Conservation (phyloP, 2,113 vertebrate genomes). For the Aspidoscelis tigris region DNA sequence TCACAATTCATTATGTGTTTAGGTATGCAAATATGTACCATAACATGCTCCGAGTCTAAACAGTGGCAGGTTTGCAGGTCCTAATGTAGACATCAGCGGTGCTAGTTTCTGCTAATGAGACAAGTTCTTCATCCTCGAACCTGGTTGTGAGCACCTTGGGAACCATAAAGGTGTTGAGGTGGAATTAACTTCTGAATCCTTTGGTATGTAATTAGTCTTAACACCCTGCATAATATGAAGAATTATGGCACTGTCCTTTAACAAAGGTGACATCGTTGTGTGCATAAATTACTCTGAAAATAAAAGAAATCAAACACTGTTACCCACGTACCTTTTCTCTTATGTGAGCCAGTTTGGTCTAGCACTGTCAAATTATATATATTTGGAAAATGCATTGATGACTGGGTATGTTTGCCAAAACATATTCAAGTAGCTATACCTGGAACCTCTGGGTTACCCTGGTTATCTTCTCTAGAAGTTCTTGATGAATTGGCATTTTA, state of each 20-base stretch:
- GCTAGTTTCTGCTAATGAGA: background rate
- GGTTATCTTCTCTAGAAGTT: no score
- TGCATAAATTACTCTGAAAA: background rate
- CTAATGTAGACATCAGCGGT: background rate
- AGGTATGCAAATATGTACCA: background rate
- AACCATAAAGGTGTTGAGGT: background rate
- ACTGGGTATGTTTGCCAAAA: background rate
- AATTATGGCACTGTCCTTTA: background rate
- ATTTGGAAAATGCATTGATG: background rate
- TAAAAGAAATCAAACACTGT: background rate
- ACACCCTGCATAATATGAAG: background rate
- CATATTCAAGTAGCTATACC: no score
- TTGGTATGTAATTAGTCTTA: constrained; percentile 1
- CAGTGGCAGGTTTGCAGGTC: background rate
- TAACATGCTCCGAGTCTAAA: background rate
- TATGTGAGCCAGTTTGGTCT: background rate
- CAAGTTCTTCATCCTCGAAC: background rate
- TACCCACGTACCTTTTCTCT: background rate
- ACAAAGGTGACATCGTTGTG: background rate
- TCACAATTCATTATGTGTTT: background rate
- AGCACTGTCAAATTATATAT: no score
- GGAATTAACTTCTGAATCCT: background rate
- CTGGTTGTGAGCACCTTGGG: background rate
- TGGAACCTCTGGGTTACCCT: no score
- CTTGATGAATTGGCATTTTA: no score